Percentiles rank a stretch among this genome's conserved stretches.
phyloP scores from a whole-genome alignment of 2,797 vertebrate species.

The Anisognathus igniventris region DNA sequence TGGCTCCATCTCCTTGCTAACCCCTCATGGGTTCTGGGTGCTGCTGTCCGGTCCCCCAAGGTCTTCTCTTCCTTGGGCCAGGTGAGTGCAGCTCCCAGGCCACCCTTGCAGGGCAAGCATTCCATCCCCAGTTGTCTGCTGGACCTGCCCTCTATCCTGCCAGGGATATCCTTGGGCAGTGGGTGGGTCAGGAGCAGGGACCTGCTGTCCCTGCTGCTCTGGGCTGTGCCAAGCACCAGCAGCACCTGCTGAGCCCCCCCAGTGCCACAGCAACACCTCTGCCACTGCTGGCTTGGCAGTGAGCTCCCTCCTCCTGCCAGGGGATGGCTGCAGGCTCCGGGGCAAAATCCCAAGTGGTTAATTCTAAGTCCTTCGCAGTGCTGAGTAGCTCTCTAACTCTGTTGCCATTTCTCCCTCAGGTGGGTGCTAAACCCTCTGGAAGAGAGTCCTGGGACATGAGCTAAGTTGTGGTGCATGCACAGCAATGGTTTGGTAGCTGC shows the following conservation, averaged over 20 bases:
- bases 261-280: background rate
- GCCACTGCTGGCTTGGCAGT: fast-evolving
- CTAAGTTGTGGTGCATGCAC: background rate
- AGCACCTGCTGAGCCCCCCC: background rate
- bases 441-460: fast-evolving
- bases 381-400: background rate
- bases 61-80: background rate
- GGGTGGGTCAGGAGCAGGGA: background rate
- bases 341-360: background rate
- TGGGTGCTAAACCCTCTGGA: background rate
- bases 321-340: background rate
- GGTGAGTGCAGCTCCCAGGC: background rate
- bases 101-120: fast-evolving
- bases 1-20: background rate
- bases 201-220: background rate
- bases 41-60: background rate
- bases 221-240: background rate
- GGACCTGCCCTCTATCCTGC: fast-evolving
- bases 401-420: background rate
- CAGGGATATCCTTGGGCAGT: background rate
- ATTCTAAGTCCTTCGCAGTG: background rate
- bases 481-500: background rate
- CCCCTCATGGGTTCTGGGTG: fast-evolving
- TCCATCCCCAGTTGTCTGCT: background rate
- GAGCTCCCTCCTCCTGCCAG: background rate